Base-by-base conservation (phyloP, 2,888 invertebrate species). In the Carabus problematicus region DNA sequence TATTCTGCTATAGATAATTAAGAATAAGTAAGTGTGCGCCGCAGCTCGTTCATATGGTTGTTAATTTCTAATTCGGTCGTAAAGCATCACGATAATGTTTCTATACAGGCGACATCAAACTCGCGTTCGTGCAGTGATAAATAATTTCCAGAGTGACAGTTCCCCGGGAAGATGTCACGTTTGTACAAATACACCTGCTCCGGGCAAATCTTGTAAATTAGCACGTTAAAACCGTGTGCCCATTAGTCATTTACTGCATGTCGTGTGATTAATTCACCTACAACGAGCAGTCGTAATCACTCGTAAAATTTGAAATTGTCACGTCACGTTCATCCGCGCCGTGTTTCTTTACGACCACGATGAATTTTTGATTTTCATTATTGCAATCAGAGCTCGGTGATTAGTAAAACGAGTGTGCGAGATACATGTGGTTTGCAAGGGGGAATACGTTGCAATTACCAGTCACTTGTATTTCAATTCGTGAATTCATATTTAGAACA, bases 161-260 rank as follows among this genome's bases (percentile, higher is more conserved):
- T 58, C 45, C 49, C 16, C 11, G 19, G 16, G 40, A 58, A 66
- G 59, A 66, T 66, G 66, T 58, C 66, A 66, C 49, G 40, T 56
- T 58, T 12, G 49, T 18, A 58, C 47, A 66, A 54, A 63, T 59
- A 66, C 66, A 66, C 59, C 66, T 66, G 66, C 66, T 64, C 12
- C 49, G 8, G 39, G 56, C 58, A 66, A 66, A 66, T 66, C 66
- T 63, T 66, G 59, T 59, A 66, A 66, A 59, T 66, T 66, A 64
- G 56, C 52, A 45, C 56, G 40, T 56, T 58, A 55, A 56, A 56
- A 64, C 55, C 58, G 59, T 18, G 41, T 49, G 47, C 45, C 41
- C 66, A 63, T 63, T 63, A 47, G 41, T 59, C 59, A 64, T 64
- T 66, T 49, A 49, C 47, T 52, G 9, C 58, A 41, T 47, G 52